Percentiles rank a stretch among this genome's conserved stretches.
Conservation (phyloP, 2,113 vertebrate genomes). For the Reinhardtius hippoglossoides region DNA sequence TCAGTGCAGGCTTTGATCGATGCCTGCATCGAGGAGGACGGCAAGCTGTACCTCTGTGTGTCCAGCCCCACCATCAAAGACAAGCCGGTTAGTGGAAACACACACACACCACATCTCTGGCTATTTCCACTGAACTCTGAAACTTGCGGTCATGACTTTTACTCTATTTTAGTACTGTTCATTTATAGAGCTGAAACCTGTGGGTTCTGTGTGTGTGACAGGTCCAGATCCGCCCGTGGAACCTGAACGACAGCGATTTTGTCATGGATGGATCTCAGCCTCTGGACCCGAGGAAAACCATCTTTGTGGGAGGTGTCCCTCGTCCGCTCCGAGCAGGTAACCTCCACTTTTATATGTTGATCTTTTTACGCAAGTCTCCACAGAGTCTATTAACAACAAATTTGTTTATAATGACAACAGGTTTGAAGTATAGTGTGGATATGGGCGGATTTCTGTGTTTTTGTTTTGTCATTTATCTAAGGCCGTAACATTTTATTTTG, state of each 20-base stretch:
- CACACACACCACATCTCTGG: neutral
- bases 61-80: conserved; percentile 99
- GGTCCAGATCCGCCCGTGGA: conserved; percentile 99
- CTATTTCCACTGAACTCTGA: neutral
- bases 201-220: conserved; percentile 63
- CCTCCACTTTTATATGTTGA: neutral
- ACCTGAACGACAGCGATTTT: conserved; percentile 99
- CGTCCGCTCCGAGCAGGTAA: conserved; percentile 97
- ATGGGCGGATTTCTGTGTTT: neutral
- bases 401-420: conserved; percentile 32
- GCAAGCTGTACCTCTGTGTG: conserved; percentile 97
- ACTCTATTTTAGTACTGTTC: conserved; percentile 2
- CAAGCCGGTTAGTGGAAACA: conserved; percentile 90
- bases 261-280: conserved; percentile 99
- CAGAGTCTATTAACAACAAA: conserved; percentile 1
- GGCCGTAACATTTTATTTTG: neutral
- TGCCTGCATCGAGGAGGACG: conserved; percentile 98
- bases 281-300: conserved; percentile 98
- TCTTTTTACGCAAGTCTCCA: neutral
- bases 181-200: neutral
- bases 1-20: conserved; percentile 98
- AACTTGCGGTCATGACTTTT: conserved; percentile 1
- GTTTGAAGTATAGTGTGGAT: neutral
- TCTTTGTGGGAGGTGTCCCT: conserved; percentile 99
- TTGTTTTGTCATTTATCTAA: neutral